phyloP scores from a whole-genome alignment of 1,140 invertebrate genomes.

The Stegodyphus mimosarum region DNA sequence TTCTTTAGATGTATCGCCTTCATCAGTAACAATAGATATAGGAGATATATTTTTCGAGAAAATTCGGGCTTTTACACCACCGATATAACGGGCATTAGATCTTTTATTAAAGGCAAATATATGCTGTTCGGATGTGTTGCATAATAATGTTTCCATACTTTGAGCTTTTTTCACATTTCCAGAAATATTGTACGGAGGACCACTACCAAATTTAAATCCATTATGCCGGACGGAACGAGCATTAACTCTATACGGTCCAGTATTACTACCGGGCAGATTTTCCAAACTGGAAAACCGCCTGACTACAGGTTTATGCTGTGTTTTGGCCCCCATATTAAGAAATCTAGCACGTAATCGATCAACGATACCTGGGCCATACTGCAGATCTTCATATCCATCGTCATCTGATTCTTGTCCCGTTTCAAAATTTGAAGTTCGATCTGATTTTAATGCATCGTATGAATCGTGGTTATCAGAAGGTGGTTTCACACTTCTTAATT shows the following conservation, averaged over 20 bases:
- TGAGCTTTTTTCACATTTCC: conserved; percentile 57
- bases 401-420: background rate
- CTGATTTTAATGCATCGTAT: background rate
- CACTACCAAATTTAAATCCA: conserved; percentile 25
- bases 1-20: conserved; percentile 27
- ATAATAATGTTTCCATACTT: conserved; percentile 61
- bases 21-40: conserved; percentile 24
- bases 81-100: conserved; percentile 13
- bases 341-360: conserved; percentile 79
- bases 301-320: conserved; percentile 71
- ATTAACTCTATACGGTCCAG: conserved; percentile 34
- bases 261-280: conserved; percentile 78
- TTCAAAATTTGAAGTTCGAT: background rate
- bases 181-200: background rate
- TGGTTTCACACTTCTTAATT: conserved; percentile 29
- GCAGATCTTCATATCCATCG: conserved; percentile 74
- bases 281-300: conserved; percentile 85
- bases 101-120: conserved; percentile 14
- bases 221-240: conserved; percentile 21
- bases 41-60: conserved; percentile 25
- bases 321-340: conserved; percentile 80
- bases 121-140: conserved; percentile 13
- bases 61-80: conserved; percentile 32
- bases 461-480: background rate
- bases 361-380: conserved; percentile 92